A percentile compares a stretch with the other conserved stretches of the same genome.
These are phyloP conservation scores for Bombus sibiricus DNA, from an alignment of 1,140 invertebrate species.

Conservation along the genomic window DNA sequence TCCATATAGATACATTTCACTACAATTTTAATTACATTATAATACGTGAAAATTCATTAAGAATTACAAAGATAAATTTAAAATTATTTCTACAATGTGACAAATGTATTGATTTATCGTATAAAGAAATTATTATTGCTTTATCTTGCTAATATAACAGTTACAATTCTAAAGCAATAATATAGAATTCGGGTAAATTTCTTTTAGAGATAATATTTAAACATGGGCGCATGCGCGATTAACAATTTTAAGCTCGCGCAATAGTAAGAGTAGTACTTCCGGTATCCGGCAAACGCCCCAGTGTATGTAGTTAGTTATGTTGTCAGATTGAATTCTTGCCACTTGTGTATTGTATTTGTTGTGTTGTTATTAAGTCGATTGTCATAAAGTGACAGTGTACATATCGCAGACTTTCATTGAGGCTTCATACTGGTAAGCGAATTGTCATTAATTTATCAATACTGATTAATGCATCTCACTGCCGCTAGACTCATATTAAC, in stretches of 20 bases:
- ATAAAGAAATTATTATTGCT: neutral
- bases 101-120: neutral
- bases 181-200: neutral
- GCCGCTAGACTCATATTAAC: constrained; percentile 50
- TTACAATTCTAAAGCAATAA: neutral
- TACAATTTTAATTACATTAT: neutral
- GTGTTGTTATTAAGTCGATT: constrained; percentile 34
- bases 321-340: constrained; percentile 24
- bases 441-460: constrained; percentile 4
- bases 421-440: constrained; percentile 48
- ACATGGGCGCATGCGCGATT: constrained; percentile 39
- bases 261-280: constrained; percentile 59
- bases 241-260: constrained; percentile 23
- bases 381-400: neutral
- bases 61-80: neutral
- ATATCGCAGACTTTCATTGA: neutral
- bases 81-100: neutral
- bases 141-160: neutral
- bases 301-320: constrained; percentile 42
- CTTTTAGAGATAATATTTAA: constrained; percentile 9
- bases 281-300: constrained; percentile 77
- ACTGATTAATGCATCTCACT: constrained; percentile 16
- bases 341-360: constrained; percentile 25
- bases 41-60: neutral
- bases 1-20: neutral